phyloP scores from a whole-genome alignment of 1,140 invertebrate species.

The Lasioglossum baleicum region DNA sequence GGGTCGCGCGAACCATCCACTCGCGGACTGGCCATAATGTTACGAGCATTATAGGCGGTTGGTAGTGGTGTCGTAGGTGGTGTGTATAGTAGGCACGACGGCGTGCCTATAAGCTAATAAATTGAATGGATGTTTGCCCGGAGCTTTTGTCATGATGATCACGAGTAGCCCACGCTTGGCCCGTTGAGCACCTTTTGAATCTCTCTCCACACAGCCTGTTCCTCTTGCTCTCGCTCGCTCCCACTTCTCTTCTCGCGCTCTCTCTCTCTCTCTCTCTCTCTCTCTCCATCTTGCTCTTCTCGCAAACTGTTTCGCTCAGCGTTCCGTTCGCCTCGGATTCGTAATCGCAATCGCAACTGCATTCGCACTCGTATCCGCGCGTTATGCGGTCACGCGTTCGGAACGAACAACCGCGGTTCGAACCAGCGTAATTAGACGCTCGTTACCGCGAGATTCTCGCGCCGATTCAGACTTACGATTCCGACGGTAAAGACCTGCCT shows the following conservation, averaged over 20 bases:
- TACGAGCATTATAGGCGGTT: slow-evolving; percentile 60
- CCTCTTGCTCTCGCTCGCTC: too few species aligned
- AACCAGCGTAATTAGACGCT: slow-evolving; percentile 1
- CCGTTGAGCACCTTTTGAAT: slow-evolving; percentile 65
- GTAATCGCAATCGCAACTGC: too few species aligned
- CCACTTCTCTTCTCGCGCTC: too few species aligned
- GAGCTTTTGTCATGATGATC: slow-evolving; percentile 77
- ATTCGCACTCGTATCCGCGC: too few species aligned
- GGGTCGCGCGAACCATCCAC: slow-evolving; percentile 27
- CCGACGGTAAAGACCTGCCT: neutral
- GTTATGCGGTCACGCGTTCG: neutral
- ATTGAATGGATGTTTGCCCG: slow-evolving; percentile 76
- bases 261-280: too few species aligned
- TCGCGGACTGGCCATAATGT: slow-evolving; percentile 61
- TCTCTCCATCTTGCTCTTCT: too few species aligned
- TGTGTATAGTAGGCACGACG: slow-evolving; percentile 62
- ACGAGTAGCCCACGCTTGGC: slow-evolving; percentile 70
- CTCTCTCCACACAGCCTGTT: slow-evolving; percentile 53
- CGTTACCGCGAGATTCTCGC: neutral
- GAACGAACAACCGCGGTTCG: neutral
- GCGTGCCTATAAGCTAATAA: slow-evolving; percentile 77
- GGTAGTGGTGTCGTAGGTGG: slow-evolving; percentile 61
- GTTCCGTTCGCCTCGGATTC: too few species aligned
- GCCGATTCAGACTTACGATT: neutral
- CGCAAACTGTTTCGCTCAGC: too few species aligned